Evolutionary conservation across 92 coral and sea anemone species (phyloP), one percentile per base, ranked within the genome.

Genomic region (Chrysogorgia sp.): DNA sequence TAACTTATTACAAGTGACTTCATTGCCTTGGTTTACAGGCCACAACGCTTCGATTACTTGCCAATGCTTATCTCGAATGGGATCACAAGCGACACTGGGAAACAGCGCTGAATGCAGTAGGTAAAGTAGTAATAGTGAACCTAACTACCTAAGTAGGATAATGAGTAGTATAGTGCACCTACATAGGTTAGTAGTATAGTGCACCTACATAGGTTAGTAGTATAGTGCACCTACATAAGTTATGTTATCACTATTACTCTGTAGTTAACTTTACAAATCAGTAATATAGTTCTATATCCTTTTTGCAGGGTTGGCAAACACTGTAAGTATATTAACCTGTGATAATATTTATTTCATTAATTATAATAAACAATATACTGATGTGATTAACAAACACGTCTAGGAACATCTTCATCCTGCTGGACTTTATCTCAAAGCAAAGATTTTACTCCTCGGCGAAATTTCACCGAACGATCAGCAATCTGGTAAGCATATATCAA

Each of bases 391-490:
- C 48, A 25, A 17, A 28, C 20, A 29, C 61, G 21, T 76, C 34
- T 61, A 94, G 98, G 98, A 91, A 62, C 76, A 85, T 56, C 83
- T 91, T 14, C 98, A 94, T 63, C 98, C 98, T 50, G 97, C 98
- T 62, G 98, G 98, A 26, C 90, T 92, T 17, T 94, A 94, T 63
- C 86, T 94, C 10, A 94, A 94, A 80, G 90, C 92, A 21, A 93
- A 94, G 75, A 66, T 94, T 19, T 84, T 94, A 63, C 74, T 92
- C 28, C 79, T 86, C 55, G 49, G 82, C 30, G 87, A 90, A 21
- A 85, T 85, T 33, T 74, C 92, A 31, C 24, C 85, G 52, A 82
- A 91, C 7, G 86, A 92, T 24, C 68, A 89, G 26, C 90, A 89
- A 31, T 84, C 90, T 70, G 98, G 98, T 94, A 80, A 57, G 77